Evolutionary conservation across 2,888 invertebrate species (phyloP), one percentile per base, ranked within the genome.

Genomic region (Stegana nigrithorax): DNA sequence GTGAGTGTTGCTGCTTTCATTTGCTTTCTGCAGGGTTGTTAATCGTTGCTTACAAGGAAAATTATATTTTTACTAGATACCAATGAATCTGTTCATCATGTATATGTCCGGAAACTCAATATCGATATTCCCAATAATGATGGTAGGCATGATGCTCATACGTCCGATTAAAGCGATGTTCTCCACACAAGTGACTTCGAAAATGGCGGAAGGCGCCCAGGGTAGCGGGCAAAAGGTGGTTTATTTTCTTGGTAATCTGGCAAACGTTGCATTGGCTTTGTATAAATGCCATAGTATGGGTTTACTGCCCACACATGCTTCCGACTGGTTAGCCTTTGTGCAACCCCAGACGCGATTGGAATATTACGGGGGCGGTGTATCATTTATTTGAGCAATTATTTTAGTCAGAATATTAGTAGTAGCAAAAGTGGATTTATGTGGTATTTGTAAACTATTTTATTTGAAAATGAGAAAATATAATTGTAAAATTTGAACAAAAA

Each of bases 101-200:
- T 99, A 98, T 86, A 99, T 99, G 99, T 97, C 98, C 59, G 98
- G 98, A 17, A 98, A 96, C 85, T 97, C 98, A 0, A 98, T 99
- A 78, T 98, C 98, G 0, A 98, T 99, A 77, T 98, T 99, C 80
- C 99, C 99, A 0, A 99, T 99, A 53, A 99, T 99, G 99, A 99
- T 99, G 99, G 97, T 99, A 7, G 98, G 97, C 45, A 99, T 99
- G 99, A 89, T 99, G 87, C 92, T 98, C 75, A 93, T 98, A 78
- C 89, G 98, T 66, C 98, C 98, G 2, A 91, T 98, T 25, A 98
- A 98, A 87, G 97, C 98, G 2, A 88, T 99, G 62, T 95, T 98
- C 84, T 89, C 95, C 0, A 93, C 96, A 36, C 92, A 92, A 81
- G 91, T 92, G 68, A 93, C 97, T 27, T 97, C 97, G 80, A 96